phyloP scores from a whole-genome alignment of 1,140 invertebrate species.

The Neuroterus valhalla region DNA sequence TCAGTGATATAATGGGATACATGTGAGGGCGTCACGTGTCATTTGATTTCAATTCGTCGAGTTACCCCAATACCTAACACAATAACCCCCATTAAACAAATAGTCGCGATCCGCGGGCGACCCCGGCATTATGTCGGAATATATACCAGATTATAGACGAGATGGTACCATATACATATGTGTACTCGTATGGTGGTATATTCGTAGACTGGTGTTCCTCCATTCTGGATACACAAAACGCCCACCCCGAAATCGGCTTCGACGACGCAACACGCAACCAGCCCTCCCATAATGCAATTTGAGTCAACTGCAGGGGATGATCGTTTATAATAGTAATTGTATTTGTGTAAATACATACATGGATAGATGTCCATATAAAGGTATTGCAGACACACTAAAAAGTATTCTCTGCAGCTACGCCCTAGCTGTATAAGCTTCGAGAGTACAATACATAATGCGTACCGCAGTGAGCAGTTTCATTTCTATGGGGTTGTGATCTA shows the following conservation, averaged over 20 bases:
- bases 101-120: constrained; percentile 50
- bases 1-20: not conserved
- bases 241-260: constrained; percentile 55
- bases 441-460: constrained; percentile 63
- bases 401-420: not conserved
- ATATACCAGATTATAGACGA: not conserved
- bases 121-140: not conserved
- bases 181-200: constrained; percentile 10
- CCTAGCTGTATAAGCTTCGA: constrained; percentile 61
- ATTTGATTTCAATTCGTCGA: constrained; percentile 64
- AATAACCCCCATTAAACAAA: constrained; percentile 71
- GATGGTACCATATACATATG: not conserved
- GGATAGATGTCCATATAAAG: not conserved
- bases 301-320: constrained; percentile 65
- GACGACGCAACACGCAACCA: constrained; percentile 53
- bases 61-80: constrained; percentile 49
- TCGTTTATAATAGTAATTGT: constrained; percentile 44
- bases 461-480: constrained; percentile 50
- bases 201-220: constrained; percentile 22
- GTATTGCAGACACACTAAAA: not conserved
- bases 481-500: constrained; percentile 41
- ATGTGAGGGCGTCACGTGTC: constrained; percentile 58
- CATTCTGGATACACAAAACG: constrained; percentile 52
- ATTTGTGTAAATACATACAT: constrained; percentile 29
- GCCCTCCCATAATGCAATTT: constrained; percentile 58